A percentile compares a stretch with the other conserved stretches of the same genome.
These are phyloP conservation scores for Athalia rosae DNA, from an alignment of 2,888 invertebrate species.

Conservation along the genomic window DNA sequence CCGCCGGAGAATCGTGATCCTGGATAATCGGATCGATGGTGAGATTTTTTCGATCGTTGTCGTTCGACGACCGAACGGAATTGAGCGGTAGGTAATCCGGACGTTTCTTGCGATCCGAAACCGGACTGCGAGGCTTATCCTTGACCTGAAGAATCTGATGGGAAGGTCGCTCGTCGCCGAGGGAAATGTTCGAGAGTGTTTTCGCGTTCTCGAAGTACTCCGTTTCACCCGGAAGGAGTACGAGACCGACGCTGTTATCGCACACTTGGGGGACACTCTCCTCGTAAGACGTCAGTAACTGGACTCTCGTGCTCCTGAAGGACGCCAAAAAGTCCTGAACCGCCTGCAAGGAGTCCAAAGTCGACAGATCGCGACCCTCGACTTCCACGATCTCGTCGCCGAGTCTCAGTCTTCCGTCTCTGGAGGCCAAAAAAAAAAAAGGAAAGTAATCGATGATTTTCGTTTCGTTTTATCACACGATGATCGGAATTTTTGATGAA, in stretches of 20 bases:
- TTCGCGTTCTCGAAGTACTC: conserved; percentile 65
- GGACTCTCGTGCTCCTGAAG: conserved; percentile 65
- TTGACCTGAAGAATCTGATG: neutral
- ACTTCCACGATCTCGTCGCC: conserved; percentile 94
- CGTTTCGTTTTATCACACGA: neutral
- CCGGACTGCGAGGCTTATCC: neutral
- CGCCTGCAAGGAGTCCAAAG: conserved; percentile 74
- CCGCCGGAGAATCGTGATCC: conserved; percentile 47
- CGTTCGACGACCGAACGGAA: neutral
- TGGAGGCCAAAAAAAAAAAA: conserved; percentile 71
- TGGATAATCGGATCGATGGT: too few relatives aligned
- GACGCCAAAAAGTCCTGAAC: conserved; percentile 70
- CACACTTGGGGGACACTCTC: conserved; percentile 68
- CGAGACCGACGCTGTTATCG: conserved; percentile 49
- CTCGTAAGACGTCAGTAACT: conserved; percentile 68
- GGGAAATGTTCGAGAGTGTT: conserved; percentile 63
- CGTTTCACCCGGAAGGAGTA: conserved; percentile 57
- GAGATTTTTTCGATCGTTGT: too few relatives aligned
- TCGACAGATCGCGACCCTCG: conserved; percentile 87
- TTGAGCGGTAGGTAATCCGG: conserved; percentile 62
- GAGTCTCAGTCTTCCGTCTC: conserved; percentile 87
- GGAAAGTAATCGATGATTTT: neutral
- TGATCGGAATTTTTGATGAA: neutral
- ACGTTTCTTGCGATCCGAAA: conserved; percentile 13
- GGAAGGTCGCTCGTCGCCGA: conserved; percentile 54